Percentiles rank a stretch among this genome's conserved stretches.
These are phyloP conservation scores for Gorsachius goisagi DNA, from an alignment of 2,113 vertebrate species.

Conservation along the genomic window DNA sequence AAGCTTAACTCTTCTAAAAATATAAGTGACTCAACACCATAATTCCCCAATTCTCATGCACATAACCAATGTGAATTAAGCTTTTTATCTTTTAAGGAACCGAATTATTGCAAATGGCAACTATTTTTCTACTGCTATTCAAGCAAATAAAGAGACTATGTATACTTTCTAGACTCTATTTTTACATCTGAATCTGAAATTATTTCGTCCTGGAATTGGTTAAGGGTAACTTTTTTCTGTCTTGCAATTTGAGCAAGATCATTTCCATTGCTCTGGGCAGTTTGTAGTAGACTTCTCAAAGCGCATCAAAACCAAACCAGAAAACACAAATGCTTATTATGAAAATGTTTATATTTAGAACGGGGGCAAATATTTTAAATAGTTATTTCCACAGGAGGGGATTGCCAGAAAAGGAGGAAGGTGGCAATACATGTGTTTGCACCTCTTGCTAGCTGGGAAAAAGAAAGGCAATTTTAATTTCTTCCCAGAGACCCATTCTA, in stretches of 20 bases:
- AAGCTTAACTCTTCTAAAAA: constrained; percentile 2
- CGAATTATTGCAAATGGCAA: background rate
- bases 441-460: background rate
- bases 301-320: background rate
- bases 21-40: background rate
- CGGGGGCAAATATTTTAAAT: background rate
- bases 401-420: background rate
- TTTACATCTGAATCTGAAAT: background rate
- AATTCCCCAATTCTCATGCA: background rate
- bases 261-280: background rate
- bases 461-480: background rate
- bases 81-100: background rate
- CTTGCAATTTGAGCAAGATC: background rate
- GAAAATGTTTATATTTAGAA: background rate
- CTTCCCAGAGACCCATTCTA: background rate
- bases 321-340: background rate
- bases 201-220: background rate
- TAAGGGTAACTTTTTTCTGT: background rate
- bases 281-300: background rate
- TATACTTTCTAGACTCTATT: background rate
- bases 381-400: background rate
- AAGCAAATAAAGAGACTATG: background rate
- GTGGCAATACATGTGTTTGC: background rate
- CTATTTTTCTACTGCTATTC: background rate
- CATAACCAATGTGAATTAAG: background rate